Percentiles rank a stretch among this genome's conserved stretches.
Evolutionary conservation across 2,113 vertebrate genomes (phyloP).

Genomic region (Lophura nycthemera): DNA sequence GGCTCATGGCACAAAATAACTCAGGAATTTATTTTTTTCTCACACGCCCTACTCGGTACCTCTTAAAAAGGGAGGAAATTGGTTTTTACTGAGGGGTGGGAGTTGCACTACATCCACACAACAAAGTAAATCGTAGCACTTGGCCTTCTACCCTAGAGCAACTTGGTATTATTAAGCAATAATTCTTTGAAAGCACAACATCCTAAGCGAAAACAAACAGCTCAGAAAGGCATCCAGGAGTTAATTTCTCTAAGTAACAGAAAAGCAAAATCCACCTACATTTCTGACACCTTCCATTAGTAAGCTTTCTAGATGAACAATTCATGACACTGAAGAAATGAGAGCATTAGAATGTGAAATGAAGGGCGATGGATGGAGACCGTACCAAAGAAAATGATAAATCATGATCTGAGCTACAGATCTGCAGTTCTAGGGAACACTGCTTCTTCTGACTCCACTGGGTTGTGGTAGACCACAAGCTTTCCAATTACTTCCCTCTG

Average conservation of each 20-base stretch:
- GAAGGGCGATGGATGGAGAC: conserved; percentile 57
- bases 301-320: conserved; percentile 62
- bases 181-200: background rate
- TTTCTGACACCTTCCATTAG: conserved; percentile 62
- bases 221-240: conserved; percentile 17
- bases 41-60: background rate
- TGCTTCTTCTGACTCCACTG: background rate
- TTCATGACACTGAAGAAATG: conserved; percentile 51
- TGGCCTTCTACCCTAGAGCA: background rate
- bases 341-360: conserved; percentile 66
- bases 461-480: background rate
- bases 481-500: background rate
- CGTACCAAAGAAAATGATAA: conserved; percentile 30
- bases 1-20: background rate
- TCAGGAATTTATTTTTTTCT: background rate
- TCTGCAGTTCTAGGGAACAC: background rate
- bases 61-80: background rate
- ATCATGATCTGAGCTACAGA: conserved; percentile 16
- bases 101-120: background rate
- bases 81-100: background rate
- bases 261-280: conserved; percentile 18
- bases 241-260: conserved; percentile 43
- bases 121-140: background rate
- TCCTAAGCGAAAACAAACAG: conserved; percentile 29
- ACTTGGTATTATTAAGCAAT: background rate